Percentiles rank a stretch among this genome's conserved stretches.
phyloP scores from a whole-genome alignment of 2,113 vertebrate genomes.

The Malurus alboscapulatus region DNA sequence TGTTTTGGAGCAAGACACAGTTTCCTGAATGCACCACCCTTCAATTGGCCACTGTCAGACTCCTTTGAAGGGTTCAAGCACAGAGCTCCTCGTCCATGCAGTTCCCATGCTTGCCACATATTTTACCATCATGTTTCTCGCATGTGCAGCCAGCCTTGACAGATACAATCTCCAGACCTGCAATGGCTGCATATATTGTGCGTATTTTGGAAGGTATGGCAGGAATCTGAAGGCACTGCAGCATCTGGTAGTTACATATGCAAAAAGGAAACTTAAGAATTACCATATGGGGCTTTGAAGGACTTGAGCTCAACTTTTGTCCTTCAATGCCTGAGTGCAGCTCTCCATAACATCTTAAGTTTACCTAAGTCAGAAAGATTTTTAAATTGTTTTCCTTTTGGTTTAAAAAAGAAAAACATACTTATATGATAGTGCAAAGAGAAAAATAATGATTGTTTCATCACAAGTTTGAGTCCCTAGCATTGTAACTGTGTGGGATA shows the following conservation, averaged over 20 bases:
- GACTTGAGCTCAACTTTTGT: conserved; percentile 36
- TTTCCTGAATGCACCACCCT: conserved; percentile 25
- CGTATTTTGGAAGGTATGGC: conserved; percentile 75
- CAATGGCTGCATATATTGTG: conserved; percentile 41
- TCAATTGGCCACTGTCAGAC: conserved; percentile 1
- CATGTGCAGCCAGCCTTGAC: conserved; percentile 70
- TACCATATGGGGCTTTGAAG: conserved; percentile 57
- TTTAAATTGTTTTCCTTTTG: not conserved
- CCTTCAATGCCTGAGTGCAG: not conserved
- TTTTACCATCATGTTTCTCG: conserved; percentile 58
- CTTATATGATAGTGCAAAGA: not conserved
- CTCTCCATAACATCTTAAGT: not conserved
- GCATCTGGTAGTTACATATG: conserved; percentile 64
- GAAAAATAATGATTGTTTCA: not conserved
- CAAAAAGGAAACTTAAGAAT: conserved; percentile 58
- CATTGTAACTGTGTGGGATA: not conserved
- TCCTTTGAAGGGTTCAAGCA: conserved; percentile 65
- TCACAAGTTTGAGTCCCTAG: not conserved
- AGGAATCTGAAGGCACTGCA: conserved; percentile 69
- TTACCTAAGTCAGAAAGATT: not conserved
- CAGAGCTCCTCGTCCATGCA: conserved; percentile 49
- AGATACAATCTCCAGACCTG: conserved; percentile 78
- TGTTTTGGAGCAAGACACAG: not conserved
- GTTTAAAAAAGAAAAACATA: not conserved
- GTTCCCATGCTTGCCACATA: conserved; percentile 69